Base-by-base conservation (phyloP, 64 coral and sea anemone species). In the Montipora cactus region DNA sequence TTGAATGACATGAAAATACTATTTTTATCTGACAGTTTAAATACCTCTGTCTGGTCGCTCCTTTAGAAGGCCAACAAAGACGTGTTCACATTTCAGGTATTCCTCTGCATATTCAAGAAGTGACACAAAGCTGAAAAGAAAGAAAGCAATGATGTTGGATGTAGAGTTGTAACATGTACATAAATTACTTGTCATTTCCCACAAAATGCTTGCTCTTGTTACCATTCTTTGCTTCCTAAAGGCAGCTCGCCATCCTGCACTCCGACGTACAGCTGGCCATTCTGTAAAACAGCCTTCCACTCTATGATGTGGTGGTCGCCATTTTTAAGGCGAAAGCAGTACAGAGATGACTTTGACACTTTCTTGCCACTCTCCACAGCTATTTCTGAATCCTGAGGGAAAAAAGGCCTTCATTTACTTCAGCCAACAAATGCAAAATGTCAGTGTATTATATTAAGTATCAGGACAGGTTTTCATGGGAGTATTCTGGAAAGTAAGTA, bases 81-180 rank as follows among this genome's bases (percentile, higher is more conserved):
- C 93, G 64, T 98, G 93, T 23, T 93, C 77, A 78, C 96, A 98
- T 53, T 77, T 62, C 68, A 98, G 79, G 45, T 98, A 47, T 61
- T 98, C 96, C 78, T 98, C 96, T 50, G 96, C 93, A 95, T 95
- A 98, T 76, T 98, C 96, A 51, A 98, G 79, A 44, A 98, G 70
- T 58, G 96, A 98, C 3, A 98, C 84, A 86, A 98, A 95, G 79
- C 96, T 98, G 21, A 6, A 87, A 19, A 18, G 53, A 67, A 61
- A 87, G 37, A 37, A 37, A 37, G 37, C 37, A 37, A 37, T 37
- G 37, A 37, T 37, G 37, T 37, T 37, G 37, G 37, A 37, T 37
- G 37, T 37, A 37, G 37, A 37, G 37, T 37, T 37, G 25, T 25
- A 25, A 37, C 37, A 37, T 37, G 37, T 37, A 37, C 37, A 37